Evolutionary conservation across 2,797 vertebrate genomes (phyloP), one percentile per base, ranked within the genome.

Genomic region (Pangasius krempfi): DNA sequence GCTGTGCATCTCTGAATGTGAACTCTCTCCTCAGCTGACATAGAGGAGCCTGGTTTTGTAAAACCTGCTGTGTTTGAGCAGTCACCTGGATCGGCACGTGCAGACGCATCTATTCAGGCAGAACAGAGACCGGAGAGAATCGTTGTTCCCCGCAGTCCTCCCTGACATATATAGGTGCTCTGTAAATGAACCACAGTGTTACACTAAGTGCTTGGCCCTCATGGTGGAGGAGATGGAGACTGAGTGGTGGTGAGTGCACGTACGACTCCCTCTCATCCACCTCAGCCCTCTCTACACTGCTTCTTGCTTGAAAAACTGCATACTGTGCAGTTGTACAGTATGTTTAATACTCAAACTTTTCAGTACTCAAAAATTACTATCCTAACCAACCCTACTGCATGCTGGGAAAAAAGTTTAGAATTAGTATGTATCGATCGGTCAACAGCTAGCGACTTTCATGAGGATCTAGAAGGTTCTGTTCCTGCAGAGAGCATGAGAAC

Each of bases 171-270:
- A 79, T 52, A 79, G 37, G 27, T 56, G 84, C 72, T 86, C 75
- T 89, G 86, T 86, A 86, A 84, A 88, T 37, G 85, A 78, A 82
- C 73, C 78, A 22, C n/a, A 58, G 54, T 58, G 54, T 81, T 81
- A 81, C 91, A 98, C 97, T 73, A 98, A 99, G 92, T 98, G 97
- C 93, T 96, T 98, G 89, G 91, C 94, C 81, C 94, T 97, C 89
- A 97, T 98, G 91, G 89, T 97, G 93, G 93, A 95, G 54, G 97
- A 98, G 94, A 97, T 98, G 92, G 91, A 96, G 75, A 56, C 18
- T 52, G 27, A 52, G 75, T 93, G 93, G 72, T 94, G 91, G n/a
- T 84, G 90, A 54, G 90, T 98, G 2, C 94, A 98, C 97, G 98
- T 99, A 87, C 14, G 16, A 75, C 52, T 88, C 2, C 86, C 25